Conservation (phyloP, 2,888 invertebrate genomes). For the Cylloceria caligata region DNA sequence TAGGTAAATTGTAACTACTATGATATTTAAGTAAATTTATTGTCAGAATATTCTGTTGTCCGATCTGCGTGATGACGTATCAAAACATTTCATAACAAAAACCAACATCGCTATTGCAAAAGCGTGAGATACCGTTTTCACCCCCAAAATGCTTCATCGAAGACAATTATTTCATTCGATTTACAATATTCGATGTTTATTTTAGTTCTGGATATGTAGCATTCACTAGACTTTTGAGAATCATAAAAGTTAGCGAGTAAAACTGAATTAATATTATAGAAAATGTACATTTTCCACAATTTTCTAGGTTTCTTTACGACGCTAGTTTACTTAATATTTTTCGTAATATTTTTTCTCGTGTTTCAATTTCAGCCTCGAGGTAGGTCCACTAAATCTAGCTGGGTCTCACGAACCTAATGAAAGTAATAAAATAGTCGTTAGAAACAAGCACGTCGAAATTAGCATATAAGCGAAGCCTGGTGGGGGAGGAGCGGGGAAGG, state of each 20-base stretch:
- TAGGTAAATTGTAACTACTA: neutral
- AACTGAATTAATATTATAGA: too few species aligned
- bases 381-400: constrained; percentile 56
- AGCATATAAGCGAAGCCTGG: constrained; percentile 61
- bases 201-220: too few species aligned
- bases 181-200: too few species aligned
- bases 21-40: neutral
- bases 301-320: neutral
- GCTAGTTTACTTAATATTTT: neutral
- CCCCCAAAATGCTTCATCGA: too few species aligned
- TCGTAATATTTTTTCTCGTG: constrained; percentile 11
- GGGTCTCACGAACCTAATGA: constrained; percentile 58
- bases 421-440: constrained; percentile 66
- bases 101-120: too few species aligned
- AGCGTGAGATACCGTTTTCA: too few species aligned
- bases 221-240: too few species aligned
- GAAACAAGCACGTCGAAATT: constrained; percentile 64
- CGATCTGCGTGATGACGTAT: too few species aligned
- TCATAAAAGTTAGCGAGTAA: neutral
- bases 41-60: neutral
- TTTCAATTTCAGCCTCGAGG: constrained; percentile 40
- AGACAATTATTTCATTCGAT: too few species aligned
- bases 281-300: neutral
- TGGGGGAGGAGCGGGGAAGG: constrained; percentile 26
- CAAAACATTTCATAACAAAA: too few species aligned